These are phyloP conservation scores for Toxostoma redivivum DNA, from an alignment of 2,113 vertebrate species.

Conservation along the genomic window DNA sequence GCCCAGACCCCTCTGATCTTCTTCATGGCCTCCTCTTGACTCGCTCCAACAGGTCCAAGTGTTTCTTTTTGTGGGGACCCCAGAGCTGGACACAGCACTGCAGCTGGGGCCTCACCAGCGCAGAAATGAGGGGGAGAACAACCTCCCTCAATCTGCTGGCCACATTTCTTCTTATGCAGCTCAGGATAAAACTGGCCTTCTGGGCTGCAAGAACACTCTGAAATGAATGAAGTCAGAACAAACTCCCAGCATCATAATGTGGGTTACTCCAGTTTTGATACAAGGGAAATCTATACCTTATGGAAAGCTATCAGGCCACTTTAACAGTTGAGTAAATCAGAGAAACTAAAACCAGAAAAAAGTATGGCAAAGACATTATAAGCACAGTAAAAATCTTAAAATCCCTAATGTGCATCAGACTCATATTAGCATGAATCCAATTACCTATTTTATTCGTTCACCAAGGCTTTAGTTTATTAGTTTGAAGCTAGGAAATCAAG, in stretches of 20 bases:
- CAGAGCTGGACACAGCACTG: background rate
- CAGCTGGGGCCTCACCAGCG: background rate
- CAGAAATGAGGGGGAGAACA: background rate
- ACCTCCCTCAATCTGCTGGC: background rate
- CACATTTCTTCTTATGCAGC: background rate
- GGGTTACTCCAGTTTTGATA: background rate
- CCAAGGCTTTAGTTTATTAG: background rate
- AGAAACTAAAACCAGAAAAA: background rate
- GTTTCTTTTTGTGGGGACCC: background rate
- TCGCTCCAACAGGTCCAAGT: accelerated
- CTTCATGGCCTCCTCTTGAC: background rate
- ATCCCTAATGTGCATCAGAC: background rate
- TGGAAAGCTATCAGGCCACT: background rate
- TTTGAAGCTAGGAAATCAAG: background rate
- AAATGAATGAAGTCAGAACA: background rate
- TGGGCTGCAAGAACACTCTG: background rate
- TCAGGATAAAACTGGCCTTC: background rate
- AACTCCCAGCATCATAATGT: background rate
- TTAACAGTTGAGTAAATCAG: background rate
- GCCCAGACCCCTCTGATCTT: background rate
- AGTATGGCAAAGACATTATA: background rate
- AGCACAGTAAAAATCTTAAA: background rate
- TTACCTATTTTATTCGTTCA: background rate
- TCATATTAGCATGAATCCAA: background rate
- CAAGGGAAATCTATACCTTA: background rate